Evolutionary conservation across 2,888 invertebrate genomes (phyloP).

Genomic region (Pyralis farinalis): DNA sequence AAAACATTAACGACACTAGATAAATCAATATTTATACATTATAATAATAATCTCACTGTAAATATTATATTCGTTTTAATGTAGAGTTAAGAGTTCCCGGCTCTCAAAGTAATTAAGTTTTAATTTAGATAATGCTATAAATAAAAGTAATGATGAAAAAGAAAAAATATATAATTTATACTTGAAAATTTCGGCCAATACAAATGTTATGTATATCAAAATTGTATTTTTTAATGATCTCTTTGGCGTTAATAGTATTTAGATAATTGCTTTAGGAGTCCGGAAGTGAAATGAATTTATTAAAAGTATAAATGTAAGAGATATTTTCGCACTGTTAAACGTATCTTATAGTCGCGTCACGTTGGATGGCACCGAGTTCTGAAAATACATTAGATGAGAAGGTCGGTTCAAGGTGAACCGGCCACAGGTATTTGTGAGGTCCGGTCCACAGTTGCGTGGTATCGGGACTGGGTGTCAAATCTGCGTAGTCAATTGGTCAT

Average conservation of each 20-base stretch:
- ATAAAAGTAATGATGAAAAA: slow-evolving; percentile 33
- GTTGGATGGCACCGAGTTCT: slow-evolving; percentile 30
- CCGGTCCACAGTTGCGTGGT: not conserved
- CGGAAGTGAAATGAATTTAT: slow-evolving; percentile 77
- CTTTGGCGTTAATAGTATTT: slow-evolving; percentile 69
- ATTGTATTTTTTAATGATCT: slow-evolving; percentile 80
- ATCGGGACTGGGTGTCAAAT: slow-evolving; percentile 27
- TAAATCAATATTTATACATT: slow-evolving; percentile 71
- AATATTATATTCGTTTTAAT: slow-evolving; percentile 65
- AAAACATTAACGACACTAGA: slow-evolving; percentile 74
- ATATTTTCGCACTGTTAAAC: slow-evolving; percentile 79
- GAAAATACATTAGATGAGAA: not conserved
- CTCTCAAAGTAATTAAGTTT: slow-evolving; percentile 79
- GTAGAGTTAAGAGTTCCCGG: slow-evolving; percentile 74
- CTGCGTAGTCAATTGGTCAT: slow-evolving; percentile 56
- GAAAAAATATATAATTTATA: slow-evolving; percentile 63
- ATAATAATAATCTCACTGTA: slow-evolving; percentile 73
- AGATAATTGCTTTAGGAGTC: slow-evolving; percentile 79
- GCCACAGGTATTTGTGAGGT: not conserved
- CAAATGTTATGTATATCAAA: slow-evolving; percentile 74
- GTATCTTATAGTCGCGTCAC: slow-evolving; percentile 52
- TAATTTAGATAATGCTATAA: slow-evolving; percentile 64
- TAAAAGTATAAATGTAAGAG: slow-evolving; percentile 70
- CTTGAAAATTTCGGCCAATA: slow-evolving; percentile 72
- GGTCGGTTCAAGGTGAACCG: not conserved